These are phyloP conservation scores for Brachystomella parvula DNA, from an alignment of 1,140 invertebrate genomes.

Conservation along the genomic window DNA sequence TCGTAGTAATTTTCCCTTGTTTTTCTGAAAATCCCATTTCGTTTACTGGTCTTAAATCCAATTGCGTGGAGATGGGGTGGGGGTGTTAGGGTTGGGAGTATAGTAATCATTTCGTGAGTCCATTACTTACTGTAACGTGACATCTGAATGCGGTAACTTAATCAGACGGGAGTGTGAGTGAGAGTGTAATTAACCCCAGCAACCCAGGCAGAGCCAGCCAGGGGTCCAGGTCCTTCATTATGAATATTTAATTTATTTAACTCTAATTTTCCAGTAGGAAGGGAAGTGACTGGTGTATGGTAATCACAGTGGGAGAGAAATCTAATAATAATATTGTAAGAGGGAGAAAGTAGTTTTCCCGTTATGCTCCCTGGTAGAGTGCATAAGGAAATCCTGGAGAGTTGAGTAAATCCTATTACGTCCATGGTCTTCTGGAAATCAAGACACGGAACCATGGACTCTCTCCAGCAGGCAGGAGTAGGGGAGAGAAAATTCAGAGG, in stretches of 20 bases:
- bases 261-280: background rate
- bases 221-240: conserved; percentile 10
- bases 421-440: background rate
- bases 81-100: no score
- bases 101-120: no score
- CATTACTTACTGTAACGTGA: background rate
- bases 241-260: conserved; percentile 1
- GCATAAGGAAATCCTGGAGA: no score
- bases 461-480: background rate
- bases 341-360: no score
- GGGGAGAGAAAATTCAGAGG: background rate
- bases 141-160: background rate
- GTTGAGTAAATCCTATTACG: background rate
- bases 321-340: background rate
- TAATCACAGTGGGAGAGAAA: background rate
- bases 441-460: background rate
- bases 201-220: no score
- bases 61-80: background rate
- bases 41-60: no score
- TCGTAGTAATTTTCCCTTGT: no score
- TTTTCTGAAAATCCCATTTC: no score
- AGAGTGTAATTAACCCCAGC: conserved; percentile 4
- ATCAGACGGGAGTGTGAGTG: background rate
- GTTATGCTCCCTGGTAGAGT: no score
- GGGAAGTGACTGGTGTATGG: background rate